Evolutionary conservation across 1,140 invertebrate species (phyloP), one percentile per base, ranked within the genome.

Genomic region (Oreohelix idahoensis): DNA sequence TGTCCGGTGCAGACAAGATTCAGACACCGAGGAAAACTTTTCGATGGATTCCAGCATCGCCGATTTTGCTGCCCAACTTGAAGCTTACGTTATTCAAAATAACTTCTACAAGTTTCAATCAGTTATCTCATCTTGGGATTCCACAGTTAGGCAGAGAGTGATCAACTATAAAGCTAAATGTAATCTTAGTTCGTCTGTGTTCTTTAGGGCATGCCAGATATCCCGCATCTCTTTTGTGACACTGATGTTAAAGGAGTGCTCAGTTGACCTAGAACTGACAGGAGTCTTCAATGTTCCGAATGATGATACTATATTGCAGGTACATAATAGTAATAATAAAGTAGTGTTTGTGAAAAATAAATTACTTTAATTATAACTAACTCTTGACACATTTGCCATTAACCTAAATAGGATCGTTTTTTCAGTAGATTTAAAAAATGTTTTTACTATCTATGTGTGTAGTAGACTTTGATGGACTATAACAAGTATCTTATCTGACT

Each of bases 141-240:
- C 35, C 1, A 36, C 0, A 63, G 42, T 32, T 13, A 58, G 69
- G 35, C 42, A 71, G 42, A 29, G 8, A 20, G 36, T 71, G 11
- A 35, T 81, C 36, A 49, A 70, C 39, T 49, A 70, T 38, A 81
- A 71, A 51, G 20, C 77, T 39, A 51, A 51, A 35, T 2, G 29
- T 8, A 29, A 20, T 15, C 26, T 26, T 17, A 32, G 36, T n/a
- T 58, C 36, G 10, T 45, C 63, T 1, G 17, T 81, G 15, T 81
- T 81, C 45, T 81, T 81, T 66, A 17, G 45, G 23, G 79, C 79
- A 39, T 70, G 63, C n/a, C 63, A 71, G 42, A 5, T 81, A n/a
- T 32, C 79, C 17, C 36, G 45, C 2, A 32, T 71, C 17, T 38
- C 23, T 15, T 49, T 81, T 70, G 66, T 71, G 29, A 38, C 32